Percentiles rank a stretch among this genome's conserved stretches.
phyloP scores from a whole-genome alignment of 2,113 vertebrate species.

The Trematomus loennbergii region DNA sequence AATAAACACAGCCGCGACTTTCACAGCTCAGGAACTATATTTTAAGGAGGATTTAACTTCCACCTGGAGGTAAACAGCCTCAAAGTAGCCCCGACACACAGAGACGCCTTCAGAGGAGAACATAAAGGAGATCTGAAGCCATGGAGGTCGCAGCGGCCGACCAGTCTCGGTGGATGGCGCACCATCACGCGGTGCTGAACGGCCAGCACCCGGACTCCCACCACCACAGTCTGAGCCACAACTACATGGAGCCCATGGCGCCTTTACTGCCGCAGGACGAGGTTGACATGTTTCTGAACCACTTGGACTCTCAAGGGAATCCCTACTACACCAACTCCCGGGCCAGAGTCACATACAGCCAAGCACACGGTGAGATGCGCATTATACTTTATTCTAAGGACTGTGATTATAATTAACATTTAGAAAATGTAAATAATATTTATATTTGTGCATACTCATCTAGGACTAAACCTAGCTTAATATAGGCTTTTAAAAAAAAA shows the following conservation, averaged over 20 bases:
- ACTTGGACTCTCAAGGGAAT: slow-evolving; percentile 97
- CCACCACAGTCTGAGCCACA: slow-evolving; percentile 95
- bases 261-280: slow-evolving; percentile 98
- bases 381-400: background rate
- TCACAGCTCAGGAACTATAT: slow-evolving; percentile 49
- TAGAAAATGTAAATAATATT: background rate
- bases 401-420: background rate
- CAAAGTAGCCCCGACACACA: slow-evolving; percentile 12
- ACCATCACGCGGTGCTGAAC: slow-evolving; percentile 96
- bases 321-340: slow-evolving; percentile 97
- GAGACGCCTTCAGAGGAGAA: slow-evolving; percentile 18
- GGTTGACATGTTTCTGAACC: slow-evolving; percentile 99
- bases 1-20: slow-evolving; percentile 41
- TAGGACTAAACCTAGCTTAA: background rate
- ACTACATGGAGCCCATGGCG: slow-evolving; percentile 97
- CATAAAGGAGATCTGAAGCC: slow-evolving; percentile 41
- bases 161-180: slow-evolving; percentile 99
- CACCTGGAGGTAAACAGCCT: slow-evolving; percentile 46
- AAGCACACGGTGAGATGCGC: slow-evolving; percentile 91
- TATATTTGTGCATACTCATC: background rate
- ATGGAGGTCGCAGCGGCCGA: slow-evolving; percentile 97
- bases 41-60: slow-evolving; percentile 56
- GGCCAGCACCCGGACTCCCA: slow-evolving; percentile 97
- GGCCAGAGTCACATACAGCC: slow-evolving; percentile 96
- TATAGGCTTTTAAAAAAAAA: no score